phyloP scores from a whole-genome alignment of 2,113 vertebrate genomes.

The Pristiophorus japonicus region DNA sequence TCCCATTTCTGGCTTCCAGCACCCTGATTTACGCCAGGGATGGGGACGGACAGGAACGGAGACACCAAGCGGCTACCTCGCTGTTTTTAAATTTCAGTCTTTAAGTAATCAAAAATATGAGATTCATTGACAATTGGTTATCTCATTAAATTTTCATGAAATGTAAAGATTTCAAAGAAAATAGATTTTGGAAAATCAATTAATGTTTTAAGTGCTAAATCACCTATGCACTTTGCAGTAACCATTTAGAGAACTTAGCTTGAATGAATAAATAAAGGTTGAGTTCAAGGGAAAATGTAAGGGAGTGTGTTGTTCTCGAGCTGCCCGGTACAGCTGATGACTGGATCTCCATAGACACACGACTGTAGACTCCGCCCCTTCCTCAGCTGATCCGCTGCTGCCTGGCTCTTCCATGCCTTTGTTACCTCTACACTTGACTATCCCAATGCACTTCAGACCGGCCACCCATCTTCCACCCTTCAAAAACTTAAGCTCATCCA shows the following conservation, averaged over 20 bases:
- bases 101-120: constrained; percentile 13
- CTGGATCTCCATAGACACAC: background rate
- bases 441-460: background rate
- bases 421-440: background rate
- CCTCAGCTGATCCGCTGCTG: background rate
- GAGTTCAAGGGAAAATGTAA: background rate
- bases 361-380: background rate
- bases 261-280: background rate
- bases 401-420: background rate
- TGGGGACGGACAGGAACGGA: background rate
- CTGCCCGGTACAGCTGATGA: background rate
- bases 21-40: background rate
- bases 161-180: constrained; percentile 23
- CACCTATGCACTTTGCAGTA: constrained; percentile 25
- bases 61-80: background rate
- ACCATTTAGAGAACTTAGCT: background rate
- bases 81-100: background rate
- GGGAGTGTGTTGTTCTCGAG: background rate
- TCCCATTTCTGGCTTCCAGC: background rate
- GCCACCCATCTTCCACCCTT: background rate
- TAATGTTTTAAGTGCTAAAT: constrained; percentile 31
- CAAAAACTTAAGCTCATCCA: background rate
- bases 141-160: constrained; percentile 23
- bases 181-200: constrained; percentile 27
- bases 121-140: background rate